Evolutionary conservation across 2,797 vertebrate species (phyloP).

Genomic region (Remorina albescens): DNA sequence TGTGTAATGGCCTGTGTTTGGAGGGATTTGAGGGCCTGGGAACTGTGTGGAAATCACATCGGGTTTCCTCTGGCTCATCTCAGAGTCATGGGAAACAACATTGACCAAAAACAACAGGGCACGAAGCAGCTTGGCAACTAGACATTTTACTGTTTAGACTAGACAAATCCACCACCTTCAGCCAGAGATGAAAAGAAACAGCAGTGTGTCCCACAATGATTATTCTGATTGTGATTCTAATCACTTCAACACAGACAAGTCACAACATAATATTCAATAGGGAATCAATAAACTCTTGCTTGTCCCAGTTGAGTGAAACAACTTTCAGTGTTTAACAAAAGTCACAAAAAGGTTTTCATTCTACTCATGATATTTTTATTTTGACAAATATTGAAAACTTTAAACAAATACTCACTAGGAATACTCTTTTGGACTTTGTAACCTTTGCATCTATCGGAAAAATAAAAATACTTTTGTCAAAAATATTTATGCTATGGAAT

Average conservation of each 20-base stretch:
- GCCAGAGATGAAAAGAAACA: background rate
- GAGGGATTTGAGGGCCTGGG: constrained; percentile 71
- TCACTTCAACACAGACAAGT: background rate
- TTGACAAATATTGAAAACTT: too few species aligned
- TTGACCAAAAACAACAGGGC: constrained; percentile 59
- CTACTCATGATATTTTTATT: too few species aligned
- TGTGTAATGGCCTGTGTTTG: constrained; percentile 51
- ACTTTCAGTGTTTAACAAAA: background rate
- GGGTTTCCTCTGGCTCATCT: constrained; percentile 67
- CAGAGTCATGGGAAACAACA: constrained; percentile 73
- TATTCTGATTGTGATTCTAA: background rate
- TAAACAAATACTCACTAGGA: too few species aligned
- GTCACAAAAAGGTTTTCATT: too few species aligned
- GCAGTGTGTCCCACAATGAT: background rate
- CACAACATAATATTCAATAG: background rate
- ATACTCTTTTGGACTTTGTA: too few species aligned
- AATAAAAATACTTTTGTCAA: too few species aligned
- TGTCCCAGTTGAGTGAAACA: background rate
- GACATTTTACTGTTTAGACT: constrained; percentile 13
- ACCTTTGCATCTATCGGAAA: too few species aligned
- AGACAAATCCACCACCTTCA: constrained; percentile 1
- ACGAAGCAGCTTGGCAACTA: constrained; percentile 16
- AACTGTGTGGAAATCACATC: constrained; percentile 70
- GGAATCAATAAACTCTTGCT: background rate
- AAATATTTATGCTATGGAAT: too few species aligned